A percentile compares a stretch with the other conserved stretches of the same genome.
Evolutionary conservation across 2,113 vertebrate species (phyloP).

Genomic region (Apodemus sylvaticus): DNA sequence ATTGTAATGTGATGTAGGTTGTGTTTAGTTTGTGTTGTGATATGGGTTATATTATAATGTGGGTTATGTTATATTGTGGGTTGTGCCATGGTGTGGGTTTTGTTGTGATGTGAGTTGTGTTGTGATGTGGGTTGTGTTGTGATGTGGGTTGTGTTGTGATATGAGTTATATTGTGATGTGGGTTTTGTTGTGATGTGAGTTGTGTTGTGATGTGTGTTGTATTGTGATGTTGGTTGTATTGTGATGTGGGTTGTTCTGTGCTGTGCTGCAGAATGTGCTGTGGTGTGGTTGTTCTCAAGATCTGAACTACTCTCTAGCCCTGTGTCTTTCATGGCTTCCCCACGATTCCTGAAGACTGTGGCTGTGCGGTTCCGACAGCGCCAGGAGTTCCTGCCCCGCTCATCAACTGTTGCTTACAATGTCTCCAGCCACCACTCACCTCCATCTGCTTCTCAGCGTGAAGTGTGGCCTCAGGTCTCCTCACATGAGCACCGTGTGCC

Average conservation of each 20-base stretch:
- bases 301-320: neutral
- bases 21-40: too few relatives aligned
- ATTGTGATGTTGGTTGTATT: neutral
- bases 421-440: rapidly evolving
- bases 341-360: neutral
- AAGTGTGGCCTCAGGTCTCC: rapidly evolving
- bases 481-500: rapidly evolving
- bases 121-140: neutral
- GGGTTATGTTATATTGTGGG: too few relatives aligned
- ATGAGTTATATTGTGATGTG: neutral
- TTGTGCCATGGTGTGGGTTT: too few relatives aligned
- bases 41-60: too few relatives aligned
- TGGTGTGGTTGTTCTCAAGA: neutral
- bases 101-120: too few relatives aligned
- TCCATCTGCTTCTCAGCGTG: rapidly evolving
- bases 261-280: neutral
- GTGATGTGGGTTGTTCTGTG: too few relatives aligned
- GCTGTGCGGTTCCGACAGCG: rapidly evolving
- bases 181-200: too few relatives aligned
- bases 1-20: too few relatives aligned
- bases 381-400: rapidly evolving
- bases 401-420: rapidly evolving
- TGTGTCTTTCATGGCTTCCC: too few relatives aligned
- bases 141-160: neutral
- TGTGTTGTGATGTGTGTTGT: neutral